These are phyloP conservation scores for Rhinophrynus dorsalis DNA, from an alignment of 2,797 vertebrate genomes.

Conservation along the genomic window DNA sequence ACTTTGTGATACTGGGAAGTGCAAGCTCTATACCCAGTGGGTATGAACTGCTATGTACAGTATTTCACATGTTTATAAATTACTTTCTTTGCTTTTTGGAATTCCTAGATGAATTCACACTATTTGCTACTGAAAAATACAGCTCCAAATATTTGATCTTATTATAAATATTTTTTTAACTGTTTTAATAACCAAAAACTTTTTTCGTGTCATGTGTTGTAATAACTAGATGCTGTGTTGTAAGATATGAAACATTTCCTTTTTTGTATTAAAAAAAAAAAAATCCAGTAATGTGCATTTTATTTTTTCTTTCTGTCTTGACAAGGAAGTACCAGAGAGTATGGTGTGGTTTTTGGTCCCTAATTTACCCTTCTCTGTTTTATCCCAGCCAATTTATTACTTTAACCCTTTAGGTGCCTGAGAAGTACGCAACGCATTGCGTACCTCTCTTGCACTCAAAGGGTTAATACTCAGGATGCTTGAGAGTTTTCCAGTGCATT, in stretches of 20 bases:
- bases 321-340: no score
- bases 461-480: no score
- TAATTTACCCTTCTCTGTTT: no score
- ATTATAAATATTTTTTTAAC: background rate
- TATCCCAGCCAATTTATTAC: no score
- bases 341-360: no score
- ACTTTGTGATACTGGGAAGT: background rate
- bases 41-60: slow-evolving; percentile 25
- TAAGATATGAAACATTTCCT: background rate
- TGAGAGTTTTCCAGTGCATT: no score
- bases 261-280: background rate
- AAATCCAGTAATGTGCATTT: no score
- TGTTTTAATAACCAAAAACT: background rate
- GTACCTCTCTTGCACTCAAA: no score
- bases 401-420: no score
- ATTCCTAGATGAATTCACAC: background rate
- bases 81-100: background rate
- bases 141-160: background rate
- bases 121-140: background rate
- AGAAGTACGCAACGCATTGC: no score
- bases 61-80: background rate
- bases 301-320: no score
- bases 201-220: background rate
- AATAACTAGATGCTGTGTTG: background rate
- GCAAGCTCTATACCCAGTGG: slow-evolving; percentile 35